Percentiles rank a stretch among this genome's conserved stretches.
Evolutionary conservation across 2,888 invertebrate genomes (phyloP).

Genomic region (Meandrusa payeni): DNA sequence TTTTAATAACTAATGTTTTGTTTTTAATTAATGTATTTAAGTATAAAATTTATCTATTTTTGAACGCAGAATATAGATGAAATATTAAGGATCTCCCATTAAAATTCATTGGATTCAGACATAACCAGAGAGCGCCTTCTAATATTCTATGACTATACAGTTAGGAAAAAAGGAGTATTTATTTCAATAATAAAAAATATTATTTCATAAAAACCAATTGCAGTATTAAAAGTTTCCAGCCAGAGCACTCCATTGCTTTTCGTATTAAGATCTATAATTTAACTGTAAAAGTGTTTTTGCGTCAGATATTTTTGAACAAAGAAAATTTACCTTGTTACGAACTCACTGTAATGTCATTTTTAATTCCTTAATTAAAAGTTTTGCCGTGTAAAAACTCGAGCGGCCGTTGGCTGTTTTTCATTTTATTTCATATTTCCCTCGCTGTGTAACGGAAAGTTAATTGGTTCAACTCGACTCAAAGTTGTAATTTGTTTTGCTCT

Average conservation of each 20-base stretch:
- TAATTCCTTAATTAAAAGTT: constrained; percentile 80
- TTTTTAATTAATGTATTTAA: too few species aligned
- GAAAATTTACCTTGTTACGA: constrained; percentile 66
- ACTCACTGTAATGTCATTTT: constrained; percentile 76
- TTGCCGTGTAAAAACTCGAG: constrained; percentile 55
- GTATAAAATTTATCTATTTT: too few species aligned
- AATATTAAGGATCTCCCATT: too few species aligned
- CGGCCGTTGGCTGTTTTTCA: constrained; percentile 67
- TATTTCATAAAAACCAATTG: constrained; percentile 7
- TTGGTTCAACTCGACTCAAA: constrained; percentile 72
- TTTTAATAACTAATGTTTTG: too few species aligned
- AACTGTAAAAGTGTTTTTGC: constrained; percentile 43
- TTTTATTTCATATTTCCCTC: constrained; percentile 76
- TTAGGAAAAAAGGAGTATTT: too few species aligned
- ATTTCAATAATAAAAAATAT: too few species aligned
- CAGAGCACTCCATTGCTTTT: neutral
- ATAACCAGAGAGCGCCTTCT: too few species aligned
- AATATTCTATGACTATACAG: too few species aligned
- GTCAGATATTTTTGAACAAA: constrained; percentile 51
- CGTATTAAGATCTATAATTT: constrained; percentile 44
- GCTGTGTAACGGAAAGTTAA: constrained; percentile 76
- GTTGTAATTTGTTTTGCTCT: constrained; percentile 75
- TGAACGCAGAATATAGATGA: too few species aligned
- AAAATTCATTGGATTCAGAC: too few species aligned
- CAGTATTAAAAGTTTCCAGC: constrained; percentile 11